Evolutionary conservation across 1,140 invertebrate species (phyloP).

Genomic region (Drosophila jambulina): DNA sequence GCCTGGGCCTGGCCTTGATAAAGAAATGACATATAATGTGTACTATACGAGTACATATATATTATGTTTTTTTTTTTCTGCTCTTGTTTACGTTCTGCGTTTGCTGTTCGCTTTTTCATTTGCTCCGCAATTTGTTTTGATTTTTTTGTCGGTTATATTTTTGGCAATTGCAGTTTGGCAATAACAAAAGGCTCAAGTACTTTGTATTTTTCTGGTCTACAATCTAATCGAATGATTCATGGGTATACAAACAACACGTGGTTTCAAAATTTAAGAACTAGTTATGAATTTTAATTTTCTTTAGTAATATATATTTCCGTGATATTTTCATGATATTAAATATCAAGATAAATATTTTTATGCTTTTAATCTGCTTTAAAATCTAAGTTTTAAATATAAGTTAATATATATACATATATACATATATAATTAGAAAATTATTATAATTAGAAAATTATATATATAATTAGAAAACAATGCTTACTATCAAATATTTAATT

Average conservation of each 20-base stretch:
- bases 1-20: constrained; percentile 52
- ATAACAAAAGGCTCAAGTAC: constrained; percentile 37
- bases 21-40: constrained; percentile 49
- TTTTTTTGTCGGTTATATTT: constrained; percentile 23
- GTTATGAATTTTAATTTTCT: not conserved
- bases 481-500: too few species aligned
- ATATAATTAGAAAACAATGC: too few species aligned
- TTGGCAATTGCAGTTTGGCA: constrained; percentile 44
- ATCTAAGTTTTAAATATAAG: too few species aligned
- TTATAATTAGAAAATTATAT: too few species aligned
- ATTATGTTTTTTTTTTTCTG: constrained; percentile 11
- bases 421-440: too few species aligned
- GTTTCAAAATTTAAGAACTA: not conserved
- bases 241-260: not conserved
- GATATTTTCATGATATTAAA: too few species aligned
- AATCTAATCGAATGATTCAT: constrained; percentile 36
- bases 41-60: constrained; percentile 2
- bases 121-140: constrained; percentile 59
- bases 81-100: constrained; percentile 72
- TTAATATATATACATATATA: too few species aligned
- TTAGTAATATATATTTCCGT: too few species aligned
- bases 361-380: too few species aligned
- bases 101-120: constrained; percentile 36
- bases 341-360: too few species aligned
- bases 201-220: not conserved